A percentile compares a stretch with the other conserved stretches of the same genome.
Evolutionary conservation across 2,113 vertebrate genomes (phyloP).

Genomic region (Rhinoderma darwinii): DNA sequence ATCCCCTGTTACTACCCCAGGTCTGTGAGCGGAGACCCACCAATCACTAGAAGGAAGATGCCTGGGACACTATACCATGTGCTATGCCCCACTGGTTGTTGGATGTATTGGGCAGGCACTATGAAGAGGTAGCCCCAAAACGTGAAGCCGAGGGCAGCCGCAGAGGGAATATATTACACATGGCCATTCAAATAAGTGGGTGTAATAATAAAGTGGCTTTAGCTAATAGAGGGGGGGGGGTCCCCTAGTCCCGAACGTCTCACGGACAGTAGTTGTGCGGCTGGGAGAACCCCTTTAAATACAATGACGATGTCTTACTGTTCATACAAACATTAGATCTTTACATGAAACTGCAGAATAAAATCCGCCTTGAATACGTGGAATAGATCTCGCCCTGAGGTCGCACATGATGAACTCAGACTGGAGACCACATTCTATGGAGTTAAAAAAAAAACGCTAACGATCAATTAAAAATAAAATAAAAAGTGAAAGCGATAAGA

Average conservation of each 20-base stretch:
- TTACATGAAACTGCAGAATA: too few relatives aligned
- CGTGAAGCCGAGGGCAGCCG: background rate
- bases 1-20: too few relatives aligned
- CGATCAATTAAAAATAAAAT: background rate
- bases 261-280: background rate
- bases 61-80: too few relatives aligned
- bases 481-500: background rate
- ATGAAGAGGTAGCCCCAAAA: background rate
- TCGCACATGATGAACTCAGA: background rate
- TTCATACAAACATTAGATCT: background rate
- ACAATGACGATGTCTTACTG: background rate
- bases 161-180: background rate
- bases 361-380: too few relatives aligned
- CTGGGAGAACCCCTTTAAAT: background rate
- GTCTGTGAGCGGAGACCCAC: too few relatives aligned
- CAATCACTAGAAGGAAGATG: too few relatives aligned
- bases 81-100: too few relatives aligned
- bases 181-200: background rate
- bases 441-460: background rate
- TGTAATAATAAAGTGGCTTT: background rate
- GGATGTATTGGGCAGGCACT: background rate
- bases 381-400: background rate
- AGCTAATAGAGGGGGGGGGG: background rate
- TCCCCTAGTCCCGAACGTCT: background rate
- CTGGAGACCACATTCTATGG: background rate